Percentiles rank a stretch among this genome's conserved stretches.
phyloP scores from a whole-genome alignment of 2,888 invertebrate genomes.

The Morpho achilles region DNA sequence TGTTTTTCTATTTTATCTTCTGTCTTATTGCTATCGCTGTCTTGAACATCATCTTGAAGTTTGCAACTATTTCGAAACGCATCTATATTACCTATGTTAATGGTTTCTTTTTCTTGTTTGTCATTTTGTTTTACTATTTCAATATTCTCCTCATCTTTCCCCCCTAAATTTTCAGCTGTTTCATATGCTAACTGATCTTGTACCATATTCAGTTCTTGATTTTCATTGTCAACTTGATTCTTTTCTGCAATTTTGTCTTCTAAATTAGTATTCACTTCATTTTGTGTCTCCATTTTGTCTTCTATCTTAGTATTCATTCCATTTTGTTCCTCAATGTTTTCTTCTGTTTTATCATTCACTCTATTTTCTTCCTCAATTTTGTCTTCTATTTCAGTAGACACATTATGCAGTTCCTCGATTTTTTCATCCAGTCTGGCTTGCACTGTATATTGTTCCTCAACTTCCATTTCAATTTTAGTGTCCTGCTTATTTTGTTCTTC shows the following conservation, averaged over 20 bases:
- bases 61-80: too few relatives aligned
- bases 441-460: background rate
- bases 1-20: slow-evolving; percentile 18
- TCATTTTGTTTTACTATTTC: background rate
- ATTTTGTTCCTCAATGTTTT: background rate
- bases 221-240: slow-evolving; percentile 7
- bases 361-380: background rate
- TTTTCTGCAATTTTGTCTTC: slow-evolving; percentile 18
- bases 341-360: background rate
- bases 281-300: background rate
- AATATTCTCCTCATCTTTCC: background rate
- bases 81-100: too few relatives aligned
- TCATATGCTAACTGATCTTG: background rate
- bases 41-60: too few relatives aligned
- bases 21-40: slow-evolving; percentile 5
- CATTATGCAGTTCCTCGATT: background rate
- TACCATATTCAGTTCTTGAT: background rate
- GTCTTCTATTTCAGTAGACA: background rate
- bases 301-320: background rate
- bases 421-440: background rate
- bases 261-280: slow-evolving; percentile 12
- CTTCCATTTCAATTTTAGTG: background rate
- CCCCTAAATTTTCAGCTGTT: background rate
- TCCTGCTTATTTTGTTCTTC: background rate
- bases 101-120: background rate